Evolutionary conservation across 2,113 vertebrate genomes (phyloP), one percentile per base, ranked within the genome.

Genomic region (Nerophis lumbriciformis): DNA sequence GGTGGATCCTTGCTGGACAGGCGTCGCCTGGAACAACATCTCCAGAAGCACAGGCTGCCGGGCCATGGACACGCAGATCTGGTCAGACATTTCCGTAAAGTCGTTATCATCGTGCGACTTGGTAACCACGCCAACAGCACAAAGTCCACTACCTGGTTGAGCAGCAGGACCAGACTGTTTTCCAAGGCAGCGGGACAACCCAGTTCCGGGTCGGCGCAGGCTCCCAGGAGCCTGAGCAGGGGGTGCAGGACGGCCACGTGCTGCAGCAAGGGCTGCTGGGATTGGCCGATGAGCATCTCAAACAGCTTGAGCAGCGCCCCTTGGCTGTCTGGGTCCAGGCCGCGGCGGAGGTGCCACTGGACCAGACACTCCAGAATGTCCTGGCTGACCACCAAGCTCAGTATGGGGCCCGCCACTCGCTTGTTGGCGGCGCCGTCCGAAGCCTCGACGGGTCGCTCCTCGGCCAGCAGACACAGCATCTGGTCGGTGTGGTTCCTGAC

Each of bases 401-500:
- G 86, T 65, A 98, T 93, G 73, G 96, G 96, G 3, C 96, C 96
- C 2, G 86, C 80, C 5, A 77, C 53, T 0, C 60, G 35, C 60
- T 69, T 56, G 6, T 48, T 42, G 63, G 66, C 45, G 16, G 60
- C 63, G 1, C 71, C 8, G 15, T 79, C 12, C 0, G 71, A 77
- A 86, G 35, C 84, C 79, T 10, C 88, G 0, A 86, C 81, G 0
- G 94, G 90, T 6, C 88, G 90, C 79, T 98, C 96, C 81, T 97
- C 94, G 0, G 92, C 94, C 81, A 98, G 84, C 55, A 98, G 87
- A 55, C 93, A 94, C 68, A 98, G 59, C 95, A 98, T 95, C 89
- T 98, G 96, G 75, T 95, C 94, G 0, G 93, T 96, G 90, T 98
- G 90, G 86, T 98, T 98, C 64, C 94, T 88, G 71, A 98, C 95